Base-by-base conservation (phyloP, 2,888 invertebrate species). In the Parnassius apollo region DNA sequence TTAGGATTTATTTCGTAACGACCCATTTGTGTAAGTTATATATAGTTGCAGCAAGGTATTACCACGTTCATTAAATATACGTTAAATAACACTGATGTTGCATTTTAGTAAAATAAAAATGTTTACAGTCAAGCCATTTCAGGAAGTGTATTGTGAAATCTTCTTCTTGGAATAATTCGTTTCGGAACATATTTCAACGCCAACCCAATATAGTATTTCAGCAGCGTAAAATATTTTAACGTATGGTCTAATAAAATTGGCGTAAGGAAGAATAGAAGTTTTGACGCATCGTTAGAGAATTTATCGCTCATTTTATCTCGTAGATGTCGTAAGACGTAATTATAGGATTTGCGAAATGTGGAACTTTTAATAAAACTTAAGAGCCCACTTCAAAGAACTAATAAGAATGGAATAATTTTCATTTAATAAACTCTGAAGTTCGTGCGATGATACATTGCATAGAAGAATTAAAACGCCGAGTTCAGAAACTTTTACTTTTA, bases 161-260 rank as follows among this genome's bases (percentile, higher is more conserved):
- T 59, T 48, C 42, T 54, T 55, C 49, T 18, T 60, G 54, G 53
- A 60, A 60, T 60, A 59, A 53, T 53, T 55, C 49, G 49, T 22
- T 59, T 53, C 54, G 53, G 53, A 54, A 54, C 53, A 59, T 42
- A 54, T 59, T 59, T 54, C 54, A 54, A n/a, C 53, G 59, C 46
- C 56, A 51, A 25, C 25, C 11, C 48, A 42, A 45, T 45, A 22
- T 13, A 42, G 55, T 49, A 12, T 49, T 60, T 59, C 59, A 52
- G 25, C n/a, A 42, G 57, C 49, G 42, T 57, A 9, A 57, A 49
- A 45, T 59, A 59, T 45, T 59, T 52, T 42, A 60, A 22, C 51
- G 25, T 12, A 42, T 25, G 58, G 58, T n/a, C 51, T 51, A 51
- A 58, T 11, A 44, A 44, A 18, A 18, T 18, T 18, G 18, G 18